These are phyloP conservation scores for Phortica okadai DNA, from an alignment of 2,888 invertebrate species.

Conservation along the genomic window DNA sequence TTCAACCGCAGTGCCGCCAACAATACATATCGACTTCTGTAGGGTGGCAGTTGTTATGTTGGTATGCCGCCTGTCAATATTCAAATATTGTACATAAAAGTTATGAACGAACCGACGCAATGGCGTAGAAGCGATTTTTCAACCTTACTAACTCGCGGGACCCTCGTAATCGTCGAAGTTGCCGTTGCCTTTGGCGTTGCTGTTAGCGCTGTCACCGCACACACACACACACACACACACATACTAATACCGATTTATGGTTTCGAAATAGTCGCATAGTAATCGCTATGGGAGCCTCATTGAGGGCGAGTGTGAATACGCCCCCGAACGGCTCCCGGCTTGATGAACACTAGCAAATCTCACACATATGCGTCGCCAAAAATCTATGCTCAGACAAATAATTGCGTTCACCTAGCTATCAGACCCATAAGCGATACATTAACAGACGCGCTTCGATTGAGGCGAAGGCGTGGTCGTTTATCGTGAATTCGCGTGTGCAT, in stretches of 20 bases:
- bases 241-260: conserved; percentile 65
- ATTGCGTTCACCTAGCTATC: conserved; percentile 24
- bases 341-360: conserved; percentile 41
- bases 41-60: neutral
- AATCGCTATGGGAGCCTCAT: neutral
- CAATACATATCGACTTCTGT: neutral
- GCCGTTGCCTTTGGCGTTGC: conserved; percentile 1
- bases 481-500: conserved; percentile 42
- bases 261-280: conserved; percentile 2
- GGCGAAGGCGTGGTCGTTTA: conserved; percentile 21
- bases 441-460: neutral
- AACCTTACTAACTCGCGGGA: neutral
- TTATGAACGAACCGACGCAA: conserved; percentile 57
- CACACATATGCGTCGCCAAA: conserved; percentile 41
- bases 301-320: conserved; percentile 26
- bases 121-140: conserved; percentile 17
- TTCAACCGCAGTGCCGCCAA: conserved; percentile 19
- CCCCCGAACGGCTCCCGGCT: conserved; percentile 34
- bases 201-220: neutral
- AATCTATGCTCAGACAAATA: conserved; percentile 47
- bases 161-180: neutral
- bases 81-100: conserved; percentile 66
- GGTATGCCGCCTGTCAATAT: conserved; percentile 54
- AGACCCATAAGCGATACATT: conserved; percentile 16
- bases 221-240: conserved; percentile 15